Conservation (phyloP, 2,113 vertebrate genomes). For the human (Homo sapiens) region DNA sequence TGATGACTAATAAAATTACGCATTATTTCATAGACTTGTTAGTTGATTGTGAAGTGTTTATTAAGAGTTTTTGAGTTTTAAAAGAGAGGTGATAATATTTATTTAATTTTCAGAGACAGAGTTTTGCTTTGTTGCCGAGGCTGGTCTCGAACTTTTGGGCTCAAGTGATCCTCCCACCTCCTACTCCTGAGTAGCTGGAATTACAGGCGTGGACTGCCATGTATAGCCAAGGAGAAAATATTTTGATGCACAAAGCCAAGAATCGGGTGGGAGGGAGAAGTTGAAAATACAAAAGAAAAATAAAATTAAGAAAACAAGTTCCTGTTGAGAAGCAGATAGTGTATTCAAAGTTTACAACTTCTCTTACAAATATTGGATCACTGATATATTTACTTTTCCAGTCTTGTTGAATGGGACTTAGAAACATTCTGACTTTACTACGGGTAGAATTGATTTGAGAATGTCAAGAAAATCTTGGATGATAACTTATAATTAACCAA, state of each 20-base stretch:
- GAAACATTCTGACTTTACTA: neutral
- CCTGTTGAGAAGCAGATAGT: neutral
- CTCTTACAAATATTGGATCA: neutral
- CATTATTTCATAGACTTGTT: neutral
- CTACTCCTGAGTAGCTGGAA: neutral
- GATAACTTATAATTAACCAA: neutral
- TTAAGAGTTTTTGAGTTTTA: neutral
- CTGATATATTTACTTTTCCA: neutral
- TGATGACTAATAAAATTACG: neutral
- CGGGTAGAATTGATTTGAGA: neutral
- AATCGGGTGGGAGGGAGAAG: neutral
- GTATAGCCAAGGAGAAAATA: neutral
- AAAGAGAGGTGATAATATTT: neutral
- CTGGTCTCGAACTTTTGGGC: neutral
- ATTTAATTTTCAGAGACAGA: neutral
- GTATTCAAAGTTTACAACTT: neutral
- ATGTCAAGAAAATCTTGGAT: neutral
- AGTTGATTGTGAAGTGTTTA: neutral
- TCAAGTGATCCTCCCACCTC: neutral
- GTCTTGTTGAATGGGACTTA: neutral
- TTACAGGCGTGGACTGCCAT: neutral
- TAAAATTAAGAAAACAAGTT: neutral
- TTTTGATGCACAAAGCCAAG: constrained; percentile 5
- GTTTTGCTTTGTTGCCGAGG: neutral
- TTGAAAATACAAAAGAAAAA: neutral